phyloP scores from a whole-genome alignment of 2,113 vertebrate genomes.

The Hippoglossus stenolepis region DNA sequence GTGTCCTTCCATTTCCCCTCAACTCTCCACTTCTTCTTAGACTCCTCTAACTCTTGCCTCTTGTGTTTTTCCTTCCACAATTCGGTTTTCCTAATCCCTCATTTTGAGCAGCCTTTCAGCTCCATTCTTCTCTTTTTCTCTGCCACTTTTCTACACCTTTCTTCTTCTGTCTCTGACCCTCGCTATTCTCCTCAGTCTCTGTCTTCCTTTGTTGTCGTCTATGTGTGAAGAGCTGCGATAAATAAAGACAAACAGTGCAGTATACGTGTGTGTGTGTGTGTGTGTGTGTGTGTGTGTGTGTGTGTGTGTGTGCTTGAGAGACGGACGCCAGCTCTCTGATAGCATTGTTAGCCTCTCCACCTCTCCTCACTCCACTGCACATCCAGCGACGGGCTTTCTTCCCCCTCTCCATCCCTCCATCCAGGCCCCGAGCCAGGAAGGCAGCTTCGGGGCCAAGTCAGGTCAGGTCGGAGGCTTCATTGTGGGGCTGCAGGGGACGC shows the following conservation, averaged over 20 bases:
- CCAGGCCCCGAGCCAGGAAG: conserved; percentile 70
- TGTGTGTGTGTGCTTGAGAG: conserved; percentile 51
- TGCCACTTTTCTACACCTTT: conserved; percentile 30
- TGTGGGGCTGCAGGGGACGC: conserved; percentile 48
- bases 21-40: conserved; percentile 5
- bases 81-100: neutral
- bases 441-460: conserved; percentile 63
- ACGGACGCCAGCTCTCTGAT: conserved; percentile 77
- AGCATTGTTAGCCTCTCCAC: conserved; percentile 81
- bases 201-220: conserved; percentile 61
- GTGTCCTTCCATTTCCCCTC: conserved; percentile 5
- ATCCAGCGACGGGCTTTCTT: conserved; percentile 67
- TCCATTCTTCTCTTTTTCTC: conserved; percentile 34
- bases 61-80: neutral
- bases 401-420: conserved; percentile 37
- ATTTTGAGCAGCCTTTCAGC: conserved; percentile 34
- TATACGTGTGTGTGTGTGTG: conserved; percentile 32
- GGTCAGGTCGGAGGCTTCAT: conserved; percentile 65
- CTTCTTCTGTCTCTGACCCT: conserved; percentile 36
- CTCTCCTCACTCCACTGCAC: conserved; percentile 81
- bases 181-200: conserved; percentile 54
- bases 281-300: conserved; percentile 18
- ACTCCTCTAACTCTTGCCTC: neutral
- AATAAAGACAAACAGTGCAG: conserved; percentile 73
- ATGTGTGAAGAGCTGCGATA: conserved; percentile 78